A percentile compares a stretch with the other conserved stretches of the same genome.
Conservation (phyloP, 1,140 invertebrate genomes). For the Drosophila watanabei region DNA sequence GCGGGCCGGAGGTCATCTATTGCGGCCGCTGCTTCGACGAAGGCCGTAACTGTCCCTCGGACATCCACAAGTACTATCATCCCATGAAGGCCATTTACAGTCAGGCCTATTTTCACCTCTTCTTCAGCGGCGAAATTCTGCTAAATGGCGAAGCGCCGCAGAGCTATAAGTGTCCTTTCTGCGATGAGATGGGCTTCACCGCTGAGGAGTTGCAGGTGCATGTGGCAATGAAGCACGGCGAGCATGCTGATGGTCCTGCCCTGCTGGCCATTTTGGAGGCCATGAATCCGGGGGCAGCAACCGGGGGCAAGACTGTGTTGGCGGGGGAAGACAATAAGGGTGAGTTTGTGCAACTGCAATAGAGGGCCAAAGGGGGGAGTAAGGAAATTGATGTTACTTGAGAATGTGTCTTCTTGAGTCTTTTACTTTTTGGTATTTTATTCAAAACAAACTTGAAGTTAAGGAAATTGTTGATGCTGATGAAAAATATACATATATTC, state of each 20-base stretch:
- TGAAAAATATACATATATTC: background rate
- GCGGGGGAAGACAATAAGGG: constrained; percentile 13
- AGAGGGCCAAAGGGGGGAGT: too few species aligned
- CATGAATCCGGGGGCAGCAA: constrained; percentile 17
- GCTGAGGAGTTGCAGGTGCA: constrained; percentile 48
- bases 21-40: constrained; percentile 46
- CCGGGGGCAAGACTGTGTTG: background rate
- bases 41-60: constrained; percentile 19
- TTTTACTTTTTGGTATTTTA: background rate
- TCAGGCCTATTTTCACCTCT: constrained; percentile 35
- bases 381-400: background rate
- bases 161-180: constrained; percentile 57
- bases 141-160: constrained; percentile 51
- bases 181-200: constrained; percentile 47
- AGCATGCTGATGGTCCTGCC: constrained; percentile 33
- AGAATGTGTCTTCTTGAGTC: background rate
- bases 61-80: constrained; percentile 60
- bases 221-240: constrained; percentile 35
- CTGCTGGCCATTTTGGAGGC: constrained; percentile 42
- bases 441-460: too few species aligned
- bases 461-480: background rate
- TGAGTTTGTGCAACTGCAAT: constrained; percentile 42
- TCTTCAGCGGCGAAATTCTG: constrained; percentile 43
- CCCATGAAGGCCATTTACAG: constrained; percentile 60
- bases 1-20: constrained; percentile 35